These are phyloP conservation scores for Spermophilus dauricus DNA, from an alignment of 2,113 vertebrate species.

Conservation along the genomic window DNA sequence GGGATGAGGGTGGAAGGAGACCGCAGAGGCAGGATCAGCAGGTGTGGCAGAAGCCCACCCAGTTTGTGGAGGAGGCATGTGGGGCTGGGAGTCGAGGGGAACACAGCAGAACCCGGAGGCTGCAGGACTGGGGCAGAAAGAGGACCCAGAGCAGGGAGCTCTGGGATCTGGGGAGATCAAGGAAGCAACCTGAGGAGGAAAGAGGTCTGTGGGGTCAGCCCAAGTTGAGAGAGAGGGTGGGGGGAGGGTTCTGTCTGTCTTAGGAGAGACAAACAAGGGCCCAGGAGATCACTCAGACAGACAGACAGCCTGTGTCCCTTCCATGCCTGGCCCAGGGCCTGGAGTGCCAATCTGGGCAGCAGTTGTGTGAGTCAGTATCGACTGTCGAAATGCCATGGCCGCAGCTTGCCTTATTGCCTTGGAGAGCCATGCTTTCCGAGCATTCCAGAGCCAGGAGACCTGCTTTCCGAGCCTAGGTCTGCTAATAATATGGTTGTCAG, in stretches of 20 bases:
- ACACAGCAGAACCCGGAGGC: not conserved
- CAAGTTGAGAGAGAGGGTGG: no score
- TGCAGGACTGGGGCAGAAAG: no score
- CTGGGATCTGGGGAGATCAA: no score
- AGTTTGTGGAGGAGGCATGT: not conserved
- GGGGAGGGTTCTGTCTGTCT: not conserved
- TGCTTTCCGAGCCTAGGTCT: not conserved
- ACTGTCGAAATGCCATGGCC: not conserved
- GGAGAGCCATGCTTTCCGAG: not conserved
- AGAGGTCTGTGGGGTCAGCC: rapidly evolving
- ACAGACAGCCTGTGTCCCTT: not conserved
- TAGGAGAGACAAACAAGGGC: not conserved
- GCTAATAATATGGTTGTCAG: not conserved
- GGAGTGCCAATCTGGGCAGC: not conserved
- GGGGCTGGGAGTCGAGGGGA: no score
- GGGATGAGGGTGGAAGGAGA: not conserved
- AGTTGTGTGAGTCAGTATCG: not conserved
- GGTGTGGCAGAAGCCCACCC: not conserved
- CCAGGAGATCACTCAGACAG: not conserved
- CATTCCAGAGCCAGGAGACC: not conserved
- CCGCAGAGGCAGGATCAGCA: not conserved
- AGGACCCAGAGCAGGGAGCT: not conserved
- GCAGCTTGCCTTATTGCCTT: no score
- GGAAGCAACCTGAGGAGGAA: not conserved
- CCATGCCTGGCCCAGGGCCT: not conserved